phyloP scores from a whole-genome alignment of 1,140 invertebrate genomes.

The Calephelis nemesis region DNA sequence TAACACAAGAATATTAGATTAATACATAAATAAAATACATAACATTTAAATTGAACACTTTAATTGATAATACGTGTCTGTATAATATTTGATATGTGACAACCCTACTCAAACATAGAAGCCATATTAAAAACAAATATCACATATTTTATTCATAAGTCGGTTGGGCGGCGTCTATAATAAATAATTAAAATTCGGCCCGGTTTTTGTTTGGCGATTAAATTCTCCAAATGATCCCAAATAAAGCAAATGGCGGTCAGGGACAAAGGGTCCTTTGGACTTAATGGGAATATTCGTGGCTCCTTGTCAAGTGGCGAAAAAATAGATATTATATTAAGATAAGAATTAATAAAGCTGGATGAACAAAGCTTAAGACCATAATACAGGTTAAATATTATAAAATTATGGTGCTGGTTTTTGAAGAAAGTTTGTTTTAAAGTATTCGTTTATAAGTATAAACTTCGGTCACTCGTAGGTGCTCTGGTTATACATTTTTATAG shows the following conservation, averaged over 20 bases:
- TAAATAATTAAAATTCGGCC: slow-evolving; percentile 47
- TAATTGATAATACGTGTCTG: neutral
- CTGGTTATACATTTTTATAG: no score
- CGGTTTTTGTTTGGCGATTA: slow-evolving; percentile 44
- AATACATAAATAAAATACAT: no score
- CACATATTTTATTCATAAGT: slow-evolving; percentile 49
- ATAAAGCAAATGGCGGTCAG: slow-evolving; percentile 41
- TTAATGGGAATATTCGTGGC: slow-evolving; percentile 21
- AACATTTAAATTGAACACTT: no score
- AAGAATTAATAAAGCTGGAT: slow-evolving; percentile 22
- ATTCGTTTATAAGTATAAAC: no score
- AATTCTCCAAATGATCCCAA: slow-evolving; percentile 50
- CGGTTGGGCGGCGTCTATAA: slow-evolving; percentile 39
- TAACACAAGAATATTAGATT: no score
- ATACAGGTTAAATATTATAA: no score
- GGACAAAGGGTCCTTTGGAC: slow-evolving; percentile 32
- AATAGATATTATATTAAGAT: slow-evolving; percentile 47
- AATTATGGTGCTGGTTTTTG: no score
- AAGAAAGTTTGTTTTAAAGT: no score
- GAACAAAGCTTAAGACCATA: slow-evolving; percentile 19
- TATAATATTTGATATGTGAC: neutral
- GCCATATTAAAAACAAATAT: slow-evolving; percentile 21
- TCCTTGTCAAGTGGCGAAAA: slow-evolving; percentile 24
- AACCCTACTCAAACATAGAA: slow-evolving; percentile 12
- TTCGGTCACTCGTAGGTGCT: no score